Conservation (phyloP, 2,888 invertebrate species). For the Lasioglossum vierecki region DNA sequence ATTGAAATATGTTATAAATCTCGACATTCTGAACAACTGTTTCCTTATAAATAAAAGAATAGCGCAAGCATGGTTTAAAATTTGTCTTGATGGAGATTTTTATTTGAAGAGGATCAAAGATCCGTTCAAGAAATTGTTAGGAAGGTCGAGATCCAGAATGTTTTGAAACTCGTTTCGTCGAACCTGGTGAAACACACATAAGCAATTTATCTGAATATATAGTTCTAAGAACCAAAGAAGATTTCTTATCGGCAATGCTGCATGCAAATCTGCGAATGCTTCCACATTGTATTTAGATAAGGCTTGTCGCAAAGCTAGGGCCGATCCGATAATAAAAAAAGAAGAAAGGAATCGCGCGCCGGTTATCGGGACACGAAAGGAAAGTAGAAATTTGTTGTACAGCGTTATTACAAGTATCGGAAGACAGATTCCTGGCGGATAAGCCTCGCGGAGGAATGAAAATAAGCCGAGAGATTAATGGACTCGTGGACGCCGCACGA, state of each 20-base stretch:
- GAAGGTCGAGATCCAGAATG: no score
- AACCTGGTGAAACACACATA: not conserved
- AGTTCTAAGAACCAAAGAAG: not conserved
- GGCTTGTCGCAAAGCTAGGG: not conserved
- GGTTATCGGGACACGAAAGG: conserved; percentile 8
- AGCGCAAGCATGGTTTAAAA: no score
- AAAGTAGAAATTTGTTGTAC: conserved; percentile 9
- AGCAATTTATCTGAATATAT: not conserved
- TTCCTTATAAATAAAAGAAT: no score
- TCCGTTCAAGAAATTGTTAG: not conserved
- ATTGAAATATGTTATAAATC: no score
- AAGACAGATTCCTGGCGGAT: conserved; percentile 57
- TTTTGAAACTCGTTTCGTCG: not conserved
- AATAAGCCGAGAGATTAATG: conserved; percentile 48
- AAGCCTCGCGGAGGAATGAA: conserved; percentile 34
- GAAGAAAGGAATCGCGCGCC: not conserved
- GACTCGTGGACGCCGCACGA: conserved; percentile 25
- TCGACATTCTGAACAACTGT: no score
- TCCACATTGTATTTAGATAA: not conserved
- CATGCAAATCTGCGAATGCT: not conserved
- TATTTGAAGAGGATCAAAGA: no score
- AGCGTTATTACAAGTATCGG: conserved; percentile 50
- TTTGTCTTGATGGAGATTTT: no score
- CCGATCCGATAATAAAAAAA: not conserved
- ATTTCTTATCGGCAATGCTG: not conserved